A percentile compares a stretch with the other conserved stretches of the same genome.
phyloP scores from a whole-genome alignment of 2,113 vertebrate genomes.

The Acrocephalus kingi region DNA sequence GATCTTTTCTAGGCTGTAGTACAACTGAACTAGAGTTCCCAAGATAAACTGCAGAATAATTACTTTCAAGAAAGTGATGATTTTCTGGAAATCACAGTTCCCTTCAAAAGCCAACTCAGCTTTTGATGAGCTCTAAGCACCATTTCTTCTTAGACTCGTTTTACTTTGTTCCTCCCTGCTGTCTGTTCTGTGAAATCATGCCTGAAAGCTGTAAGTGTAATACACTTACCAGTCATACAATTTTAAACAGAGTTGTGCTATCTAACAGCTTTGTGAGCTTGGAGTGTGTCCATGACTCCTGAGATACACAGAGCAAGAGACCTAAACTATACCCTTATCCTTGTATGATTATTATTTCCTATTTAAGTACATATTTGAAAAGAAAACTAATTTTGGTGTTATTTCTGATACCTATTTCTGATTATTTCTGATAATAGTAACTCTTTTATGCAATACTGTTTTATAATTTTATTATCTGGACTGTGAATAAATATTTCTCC shows the following conservation, averaged over 20 bases:
- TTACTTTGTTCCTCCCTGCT: constrained; percentile 13
- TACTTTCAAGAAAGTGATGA: background rate
- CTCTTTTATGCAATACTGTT: background rate
- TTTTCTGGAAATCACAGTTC: background rate
- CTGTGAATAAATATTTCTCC: background rate
- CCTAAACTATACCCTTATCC: background rate
- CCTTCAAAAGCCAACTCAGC: background rate
- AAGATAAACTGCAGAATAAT: background rate
- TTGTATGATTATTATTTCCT: background rate
- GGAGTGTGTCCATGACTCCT: background rate
- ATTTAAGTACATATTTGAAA: background rate
- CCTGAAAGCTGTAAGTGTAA: constrained; percentile 29
- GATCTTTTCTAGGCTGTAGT: background rate
- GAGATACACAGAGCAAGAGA: background rate
- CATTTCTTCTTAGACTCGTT: background rate
- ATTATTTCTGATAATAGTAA: background rate
- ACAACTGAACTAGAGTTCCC: rapidly evolving
- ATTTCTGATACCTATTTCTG: background rate
- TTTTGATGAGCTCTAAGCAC: background rate
- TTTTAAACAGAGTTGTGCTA: constrained; percentile 40
- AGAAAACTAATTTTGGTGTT: background rate
- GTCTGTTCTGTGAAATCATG: constrained; percentile 15
- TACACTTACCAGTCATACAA: constrained; percentile 27
- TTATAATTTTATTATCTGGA: background rate
- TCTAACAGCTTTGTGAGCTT: background rate